Evolutionary conservation across 2,888 invertebrate genomes (phyloP).

Genomic region (Eupithecia pulchellata): DNA sequence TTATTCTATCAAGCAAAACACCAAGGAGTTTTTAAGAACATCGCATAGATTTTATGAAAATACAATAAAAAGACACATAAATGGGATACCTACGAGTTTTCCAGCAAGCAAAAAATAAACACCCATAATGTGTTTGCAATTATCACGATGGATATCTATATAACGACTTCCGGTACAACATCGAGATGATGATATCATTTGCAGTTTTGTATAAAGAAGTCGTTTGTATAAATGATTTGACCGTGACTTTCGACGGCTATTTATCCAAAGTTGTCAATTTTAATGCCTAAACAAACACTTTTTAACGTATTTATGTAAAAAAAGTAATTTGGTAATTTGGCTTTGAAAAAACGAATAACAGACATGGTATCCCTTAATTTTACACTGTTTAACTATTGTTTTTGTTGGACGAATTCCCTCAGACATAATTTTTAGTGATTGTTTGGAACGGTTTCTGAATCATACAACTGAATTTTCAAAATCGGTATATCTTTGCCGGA

Average conservation of each 20-base stretch:
- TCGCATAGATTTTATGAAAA: neutral
- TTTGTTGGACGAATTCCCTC: no score
- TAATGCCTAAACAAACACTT: neutral
- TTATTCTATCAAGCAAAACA: neutral
- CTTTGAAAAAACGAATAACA: neutral
- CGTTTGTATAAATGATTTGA: conserved; percentile 7
- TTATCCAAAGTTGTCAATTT: neutral
- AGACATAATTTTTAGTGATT: no score
- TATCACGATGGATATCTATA: conserved; percentile 43
- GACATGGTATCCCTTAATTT: no score
- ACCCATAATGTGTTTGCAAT: conserved; percentile 42
- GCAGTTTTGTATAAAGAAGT: conserved; percentile 6
- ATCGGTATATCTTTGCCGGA: no score
- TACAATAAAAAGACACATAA: neutral
- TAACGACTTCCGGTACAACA: conserved; percentile 40
- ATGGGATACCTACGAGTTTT: neutral
- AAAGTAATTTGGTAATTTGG: neutral
- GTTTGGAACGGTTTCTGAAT: no score
- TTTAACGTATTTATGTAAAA: neutral
- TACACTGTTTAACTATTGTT: no score
- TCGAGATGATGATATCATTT: conserved; percentile 13
- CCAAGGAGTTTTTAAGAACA: neutral
- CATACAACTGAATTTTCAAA: no score
- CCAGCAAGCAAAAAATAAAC: conserved; percentile 22
- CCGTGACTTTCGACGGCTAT: conserved; percentile 1